A percentile compares a stretch with the other conserved stretches of the same genome.
Evolutionary conservation across 2,113 vertebrate genomes (phyloP).

Genomic region (Regulus satrapa): DNA sequence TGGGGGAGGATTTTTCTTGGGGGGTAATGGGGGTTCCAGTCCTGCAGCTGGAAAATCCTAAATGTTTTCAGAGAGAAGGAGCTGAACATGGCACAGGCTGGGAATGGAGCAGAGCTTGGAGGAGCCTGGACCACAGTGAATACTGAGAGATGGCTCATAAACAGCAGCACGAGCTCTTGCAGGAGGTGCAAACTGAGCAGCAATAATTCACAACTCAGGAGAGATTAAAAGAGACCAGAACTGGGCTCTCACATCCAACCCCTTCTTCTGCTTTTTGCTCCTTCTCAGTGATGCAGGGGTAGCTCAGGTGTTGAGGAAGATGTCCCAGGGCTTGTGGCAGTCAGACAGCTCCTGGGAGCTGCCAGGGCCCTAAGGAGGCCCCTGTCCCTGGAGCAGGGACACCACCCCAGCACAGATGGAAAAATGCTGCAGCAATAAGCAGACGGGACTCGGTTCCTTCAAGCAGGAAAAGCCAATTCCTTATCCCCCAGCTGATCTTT

Average conservation of each 20-base stretch:
- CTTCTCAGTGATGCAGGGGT: background rate
- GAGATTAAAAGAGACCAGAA: background rate
- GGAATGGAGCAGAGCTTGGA: background rate
- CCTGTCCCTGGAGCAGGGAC: background rate
- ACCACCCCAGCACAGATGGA: background rate
- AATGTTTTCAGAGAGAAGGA: background rate
- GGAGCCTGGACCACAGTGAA: fast-evolving
- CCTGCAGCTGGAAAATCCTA: background rate
- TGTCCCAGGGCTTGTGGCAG: background rate
- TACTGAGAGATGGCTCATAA: fast-evolving
- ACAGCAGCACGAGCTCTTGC: background rate
- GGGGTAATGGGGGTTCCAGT: background rate
- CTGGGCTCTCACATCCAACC: background rate
- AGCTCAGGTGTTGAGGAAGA: background rate
- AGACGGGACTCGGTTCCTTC: no score
- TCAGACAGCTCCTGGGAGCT: no score
- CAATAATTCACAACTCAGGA: background rate
- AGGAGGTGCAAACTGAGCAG: background rate
- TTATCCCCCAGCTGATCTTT: no score
- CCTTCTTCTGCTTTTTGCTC: background rate
- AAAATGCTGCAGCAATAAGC: no score
- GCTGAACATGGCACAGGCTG: background rate
- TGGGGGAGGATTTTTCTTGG: fast-evolving
- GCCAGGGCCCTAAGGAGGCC: background rate
- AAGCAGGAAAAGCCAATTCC: no score